phyloP scores from a whole-genome alignment of 1,140 invertebrate species.

The Ceratina australensis region DNA sequence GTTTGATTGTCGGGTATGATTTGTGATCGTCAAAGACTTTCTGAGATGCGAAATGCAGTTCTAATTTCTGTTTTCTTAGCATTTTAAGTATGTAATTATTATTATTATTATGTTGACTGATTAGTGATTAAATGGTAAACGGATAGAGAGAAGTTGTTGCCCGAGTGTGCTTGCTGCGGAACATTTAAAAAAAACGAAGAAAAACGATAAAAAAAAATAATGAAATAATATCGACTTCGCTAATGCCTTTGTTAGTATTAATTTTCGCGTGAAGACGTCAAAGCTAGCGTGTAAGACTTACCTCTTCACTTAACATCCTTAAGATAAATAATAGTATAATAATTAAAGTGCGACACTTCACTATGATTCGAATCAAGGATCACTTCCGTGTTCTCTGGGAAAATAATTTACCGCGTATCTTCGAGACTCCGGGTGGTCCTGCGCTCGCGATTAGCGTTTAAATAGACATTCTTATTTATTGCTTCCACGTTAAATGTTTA shows the following conservation, averaged over 20 bases:
- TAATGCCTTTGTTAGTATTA: conserved; percentile 41
- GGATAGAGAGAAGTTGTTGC: conserved; percentile 1
- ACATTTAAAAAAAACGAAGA: conserved; percentile 19
- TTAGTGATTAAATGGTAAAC: conserved; percentile 37
- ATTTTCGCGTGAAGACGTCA: conserved; percentile 51
- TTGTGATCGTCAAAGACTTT: conserved; percentile 40
- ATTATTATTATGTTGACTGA: conserved; percentile 44
- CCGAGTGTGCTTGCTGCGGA: conserved; percentile 31
- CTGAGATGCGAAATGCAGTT: background rate
- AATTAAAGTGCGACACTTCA: conserved; percentile 19
- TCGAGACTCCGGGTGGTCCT: conserved; percentile 24
- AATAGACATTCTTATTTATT: conserved; percentile 60
- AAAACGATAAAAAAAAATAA: background rate
- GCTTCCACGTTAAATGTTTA: conserved; percentile 60
- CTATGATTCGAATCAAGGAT: conserved; percentile 33
- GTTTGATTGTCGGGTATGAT: conserved; percentile 25
- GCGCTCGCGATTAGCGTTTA: conserved; percentile 33
- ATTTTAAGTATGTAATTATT: conserved; percentile 33
- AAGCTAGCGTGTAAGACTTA: conserved; percentile 60
- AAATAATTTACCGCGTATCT: conserved; percentile 24
- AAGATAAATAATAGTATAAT: conserved; percentile 50
- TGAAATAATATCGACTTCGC: background rate
- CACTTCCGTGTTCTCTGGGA: conserved; percentile 21
- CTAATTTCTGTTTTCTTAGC: conserved; percentile 22
- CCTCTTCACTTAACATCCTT: conserved; percentile 57